Base-by-base conservation (phyloP, 1,140 invertebrate species). In the Palaemon carinicauda region DNA sequence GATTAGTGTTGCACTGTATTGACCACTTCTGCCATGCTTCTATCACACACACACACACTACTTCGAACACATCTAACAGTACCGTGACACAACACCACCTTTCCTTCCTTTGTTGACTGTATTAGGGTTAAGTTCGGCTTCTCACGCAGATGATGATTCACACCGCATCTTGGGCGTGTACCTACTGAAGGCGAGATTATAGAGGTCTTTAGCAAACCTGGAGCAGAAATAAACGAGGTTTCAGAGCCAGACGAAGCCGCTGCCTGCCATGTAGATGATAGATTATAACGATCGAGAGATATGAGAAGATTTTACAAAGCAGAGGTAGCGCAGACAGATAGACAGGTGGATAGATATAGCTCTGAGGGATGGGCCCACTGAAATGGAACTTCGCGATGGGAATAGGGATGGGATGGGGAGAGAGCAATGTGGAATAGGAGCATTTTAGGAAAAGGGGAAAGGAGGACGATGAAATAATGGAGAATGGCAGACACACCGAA, bases 1-100 rank as follows among this genome's bases (percentile, higher is more conserved):
- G 50, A 12, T 85, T 52, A 85, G 82, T 60, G n/a, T 65, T 41
- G 50, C 41, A 33, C 60, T 41, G 82, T 85, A 85, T 85, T 79
- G 82, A 85, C 75, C 82, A 85, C 74, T 73, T 82, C 65, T 71
- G 41, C 33, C 21, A 2, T n/a, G 51, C 21, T 15, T 27, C 60
- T 73, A 31, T 3, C 56, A 50, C 33, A 77, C 82, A 75, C 27
- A 0, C 56, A 50, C 33, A 77, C 82, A 75, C 27, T 77, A 60
- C 41, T 77, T 56, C 54, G 50, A 14, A 77, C 24, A 24, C 71
- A 77, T 52, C 80, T 82, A 69, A 82, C 56, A 50, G 17, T 9
- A 10, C 73, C 12, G 73, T 41, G 41, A 9, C 12, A 41, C 7
- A 41, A 41, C 7, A 41, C 41, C 41, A 1, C 41, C 41, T 3